Percentiles rank a stretch among this genome's conserved stretches.
Evolutionary conservation across 1,140 invertebrate genomes (phyloP).

Genomic region (Propsilocerus akamusi): DNA sequence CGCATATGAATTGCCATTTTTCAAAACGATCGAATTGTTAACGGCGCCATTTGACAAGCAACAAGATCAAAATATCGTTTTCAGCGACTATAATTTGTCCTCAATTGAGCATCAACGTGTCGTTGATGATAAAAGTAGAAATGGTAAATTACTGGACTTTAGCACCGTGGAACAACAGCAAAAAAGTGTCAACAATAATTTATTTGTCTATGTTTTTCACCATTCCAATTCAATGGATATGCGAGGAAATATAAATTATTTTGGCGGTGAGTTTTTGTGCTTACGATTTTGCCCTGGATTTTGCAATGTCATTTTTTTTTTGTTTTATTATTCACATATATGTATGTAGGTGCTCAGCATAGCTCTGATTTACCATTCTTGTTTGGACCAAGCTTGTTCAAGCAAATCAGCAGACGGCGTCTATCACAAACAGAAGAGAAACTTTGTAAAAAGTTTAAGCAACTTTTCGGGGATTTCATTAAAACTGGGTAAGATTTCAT

Average conservation of each 20-base stretch:
- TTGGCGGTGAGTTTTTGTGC: slow-evolving; percentile 14
- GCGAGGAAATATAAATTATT: slow-evolving; percentile 18
- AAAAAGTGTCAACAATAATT: slow-evolving; percentile 10
- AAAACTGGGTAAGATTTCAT: slow-evolving; percentile 34
- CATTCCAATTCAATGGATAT: slow-evolving; percentile 22
- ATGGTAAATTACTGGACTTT: slow-evolving; percentile 17
- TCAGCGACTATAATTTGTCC: background rate
- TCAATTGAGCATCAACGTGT: background rate
- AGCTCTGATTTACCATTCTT: slow-evolving; percentile 41
- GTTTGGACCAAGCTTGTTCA: slow-evolving; percentile 39
- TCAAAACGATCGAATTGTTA: slow-evolving; percentile 14
- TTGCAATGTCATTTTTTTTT: background rate
- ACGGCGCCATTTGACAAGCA: slow-evolving; percentile 15
- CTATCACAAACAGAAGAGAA: slow-evolving; percentile 33
- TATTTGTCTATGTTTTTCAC: slow-evolving; percentile 26
- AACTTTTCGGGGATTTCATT: slow-evolving; percentile 37
- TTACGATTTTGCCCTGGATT: too few relatives aligned
- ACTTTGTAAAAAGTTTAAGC: slow-evolving; percentile 32
- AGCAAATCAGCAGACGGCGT: slow-evolving; percentile 33
- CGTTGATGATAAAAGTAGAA: slow-evolving; percentile 12
- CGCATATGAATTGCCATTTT: slow-evolving; percentile 18
- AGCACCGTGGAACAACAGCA: slow-evolving; percentile 11
- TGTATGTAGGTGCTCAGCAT: slow-evolving; percentile 31
- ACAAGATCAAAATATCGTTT: slow-evolving; percentile 3
- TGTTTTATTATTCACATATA: background rate